Evolutionary conservation across 1,140 invertebrate species (phyloP).

Genomic region (Drosophila lacteicornis): DNA sequence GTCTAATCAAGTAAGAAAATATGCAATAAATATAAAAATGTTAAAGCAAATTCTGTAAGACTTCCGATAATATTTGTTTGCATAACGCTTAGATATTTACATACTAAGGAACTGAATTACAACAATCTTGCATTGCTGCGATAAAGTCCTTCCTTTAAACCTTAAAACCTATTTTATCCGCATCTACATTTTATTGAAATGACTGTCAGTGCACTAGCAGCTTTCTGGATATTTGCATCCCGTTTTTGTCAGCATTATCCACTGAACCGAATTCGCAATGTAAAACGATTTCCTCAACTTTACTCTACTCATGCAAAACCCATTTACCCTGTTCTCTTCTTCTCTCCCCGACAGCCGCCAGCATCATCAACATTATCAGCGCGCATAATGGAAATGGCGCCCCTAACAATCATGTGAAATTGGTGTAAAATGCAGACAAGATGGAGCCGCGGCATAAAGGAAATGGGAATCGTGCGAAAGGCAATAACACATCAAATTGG

Average conservation of each 20-base stretch:
- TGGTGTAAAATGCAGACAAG: slow-evolving; percentile 54
- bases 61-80: too few species aligned
- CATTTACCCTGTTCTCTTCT: slow-evolving; percentile 24
- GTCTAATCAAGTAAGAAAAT: too few species aligned
- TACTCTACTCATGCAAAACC: slow-evolving; percentile 35
- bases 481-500: slow-evolving; percentile 72
- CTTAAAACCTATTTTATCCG: too few species aligned
- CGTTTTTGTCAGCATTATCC: neutral
- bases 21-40: too few species aligned
- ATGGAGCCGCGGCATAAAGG: slow-evolving; percentile 24
- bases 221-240: neutral
- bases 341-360: slow-evolving; percentile 17
- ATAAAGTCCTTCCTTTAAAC: neutral
- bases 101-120: too few species aligned
- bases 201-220: neutral
- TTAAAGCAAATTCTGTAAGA: too few species aligned
- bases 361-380: slow-evolving; percentile 22
- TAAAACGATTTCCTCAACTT: slow-evolving; percentile 41
- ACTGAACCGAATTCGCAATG: slow-evolving; percentile 36
- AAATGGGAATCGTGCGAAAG: slow-evolving; percentile 49
- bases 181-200: neutral
- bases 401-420: slow-evolving; percentile 80
- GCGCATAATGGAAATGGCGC: slow-evolving; percentile 63
- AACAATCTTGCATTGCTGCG: neutral
- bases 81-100: too few species aligned